phyloP scores from a whole-genome alignment of 1,140 invertebrate species.

The Tetramorium alpestre region DNA sequence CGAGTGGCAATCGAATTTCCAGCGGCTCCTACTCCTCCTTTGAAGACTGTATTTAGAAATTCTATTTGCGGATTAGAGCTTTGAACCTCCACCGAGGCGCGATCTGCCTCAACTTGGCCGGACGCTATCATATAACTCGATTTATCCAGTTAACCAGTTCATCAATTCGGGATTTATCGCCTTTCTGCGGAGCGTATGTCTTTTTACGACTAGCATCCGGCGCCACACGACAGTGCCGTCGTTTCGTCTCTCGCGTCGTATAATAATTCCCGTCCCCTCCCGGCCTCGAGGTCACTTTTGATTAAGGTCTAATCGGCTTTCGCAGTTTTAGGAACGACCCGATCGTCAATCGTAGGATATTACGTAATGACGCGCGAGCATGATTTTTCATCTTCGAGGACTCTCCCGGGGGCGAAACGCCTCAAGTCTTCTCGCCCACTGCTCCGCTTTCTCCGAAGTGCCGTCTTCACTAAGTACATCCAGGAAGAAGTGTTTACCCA shows the following conservation, averaged over 20 bases:
- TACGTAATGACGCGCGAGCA: neutral
- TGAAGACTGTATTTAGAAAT: constrained; percentile 53
- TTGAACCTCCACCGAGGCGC: neutral
- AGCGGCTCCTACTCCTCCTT: constrained; percentile 10
- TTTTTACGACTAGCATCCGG: neutral
- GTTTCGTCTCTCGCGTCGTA: neutral
- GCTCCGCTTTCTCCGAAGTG: neutral
- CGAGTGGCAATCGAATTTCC: constrained; percentile 55
- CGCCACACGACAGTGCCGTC: neutral
- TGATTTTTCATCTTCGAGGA: constrained; percentile 26
- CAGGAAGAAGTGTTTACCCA: constrained; percentile 29
- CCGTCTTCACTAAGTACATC: constrained; percentile 42
- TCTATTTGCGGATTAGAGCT: constrained; percentile 47
- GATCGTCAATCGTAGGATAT: neutral
- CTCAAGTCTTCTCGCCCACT: constrained; percentile 8
- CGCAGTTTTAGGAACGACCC: neutral
- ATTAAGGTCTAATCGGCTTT: neutral
- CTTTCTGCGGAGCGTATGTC: neutral
- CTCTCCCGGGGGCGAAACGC: neutral
- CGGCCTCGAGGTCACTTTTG: neutral
- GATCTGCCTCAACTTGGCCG: neutral
- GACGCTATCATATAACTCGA: neutral
- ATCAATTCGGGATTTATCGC: constrained; percentile 11
- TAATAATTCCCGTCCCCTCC: neutral
- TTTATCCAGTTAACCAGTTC: constrained; percentile 1